Conservation (phyloP, 2,113 vertebrate species). For the Thymallus thymallus region DNA sequence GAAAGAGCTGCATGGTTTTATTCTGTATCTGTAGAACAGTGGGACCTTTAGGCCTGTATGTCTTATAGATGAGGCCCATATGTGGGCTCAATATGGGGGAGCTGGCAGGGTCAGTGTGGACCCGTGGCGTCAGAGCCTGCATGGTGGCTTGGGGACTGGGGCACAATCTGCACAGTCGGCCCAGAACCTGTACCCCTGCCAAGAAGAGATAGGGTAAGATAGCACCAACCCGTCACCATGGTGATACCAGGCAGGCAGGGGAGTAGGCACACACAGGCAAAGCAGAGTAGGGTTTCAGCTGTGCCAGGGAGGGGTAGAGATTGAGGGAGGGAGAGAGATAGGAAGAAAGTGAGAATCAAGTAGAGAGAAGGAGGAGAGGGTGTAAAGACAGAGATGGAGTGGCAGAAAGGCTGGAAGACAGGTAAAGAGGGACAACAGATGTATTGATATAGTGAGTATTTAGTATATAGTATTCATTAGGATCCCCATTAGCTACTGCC, state of each 20-base stretch:
- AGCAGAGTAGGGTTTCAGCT: conserved; percentile 11
- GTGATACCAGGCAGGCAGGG: conserved; percentile 49
- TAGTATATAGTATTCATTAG: too few species aligned
- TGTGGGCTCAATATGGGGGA: conserved; percentile 62
- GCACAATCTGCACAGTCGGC: conserved; percentile 42
- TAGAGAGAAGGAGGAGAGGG: not conserved
- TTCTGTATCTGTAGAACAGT: conserved; percentile 29
- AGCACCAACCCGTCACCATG: conserved; percentile 40
- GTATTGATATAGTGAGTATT: not conserved
- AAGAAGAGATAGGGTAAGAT: conserved; percentile 35
- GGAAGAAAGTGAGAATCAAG: conserved; percentile 30
- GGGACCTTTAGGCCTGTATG: conserved; percentile 48
- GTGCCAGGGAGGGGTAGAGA: conserved; percentile 49
- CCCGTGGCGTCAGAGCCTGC: conserved; percentile 39
- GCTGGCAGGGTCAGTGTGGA: conserved; percentile 54
- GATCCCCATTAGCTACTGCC: too few species aligned
- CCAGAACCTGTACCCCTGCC: conserved; percentile 57
- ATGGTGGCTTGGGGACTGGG: conserved; percentile 60
- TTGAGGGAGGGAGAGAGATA: conserved; percentile 40
- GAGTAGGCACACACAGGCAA: conserved; percentile 30
- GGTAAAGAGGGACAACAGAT: conserved; percentile 1
- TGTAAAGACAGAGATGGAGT: not conserved
- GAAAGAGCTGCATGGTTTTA: conserved; percentile 29
- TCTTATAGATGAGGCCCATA: conserved; percentile 70
- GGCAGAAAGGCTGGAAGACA: not conserved